These are phyloP conservation scores for Drosophila equinoxialis DNA, from an alignment of 1,140 invertebrate genomes.

Conservation along the genomic window DNA sequence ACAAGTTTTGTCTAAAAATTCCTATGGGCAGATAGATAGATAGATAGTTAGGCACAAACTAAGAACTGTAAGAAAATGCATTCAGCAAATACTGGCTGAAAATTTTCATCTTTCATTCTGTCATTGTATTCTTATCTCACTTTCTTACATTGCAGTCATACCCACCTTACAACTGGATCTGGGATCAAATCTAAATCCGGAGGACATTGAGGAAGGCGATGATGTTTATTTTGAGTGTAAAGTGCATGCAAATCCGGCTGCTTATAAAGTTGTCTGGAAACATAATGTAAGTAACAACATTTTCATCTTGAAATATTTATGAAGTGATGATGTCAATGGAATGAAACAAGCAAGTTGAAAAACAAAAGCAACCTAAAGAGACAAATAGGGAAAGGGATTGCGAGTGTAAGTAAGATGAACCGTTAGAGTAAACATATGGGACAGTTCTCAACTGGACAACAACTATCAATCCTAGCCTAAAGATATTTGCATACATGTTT, in stretches of 20 bases:
- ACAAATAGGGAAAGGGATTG: no score
- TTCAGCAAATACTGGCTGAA: constrained; percentile 35
- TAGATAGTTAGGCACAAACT: constrained; percentile 27
- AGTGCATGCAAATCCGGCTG: constrained; percentile 91
- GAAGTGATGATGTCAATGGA: constrained; percentile 6
- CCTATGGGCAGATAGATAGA: constrained; percentile 41
- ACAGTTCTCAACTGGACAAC: not conserved
- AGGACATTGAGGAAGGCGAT: constrained; percentile 94
- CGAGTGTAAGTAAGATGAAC: not conserved
- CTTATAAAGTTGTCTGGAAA: constrained; percentile 95
- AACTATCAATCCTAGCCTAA: not conserved
- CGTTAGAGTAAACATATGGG: not conserved
- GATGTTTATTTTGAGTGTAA: constrained; percentile 96
- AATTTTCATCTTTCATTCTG: constrained; percentile 13
- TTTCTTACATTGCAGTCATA: constrained; percentile 86
- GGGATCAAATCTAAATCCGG: constrained; percentile 92
- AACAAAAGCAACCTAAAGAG: not conserved
- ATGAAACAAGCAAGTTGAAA: not conserved
- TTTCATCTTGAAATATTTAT: constrained; percentile 52
- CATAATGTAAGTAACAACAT: constrained; percentile 91
- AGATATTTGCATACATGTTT: not conserved
- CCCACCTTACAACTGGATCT: constrained; percentile 89
- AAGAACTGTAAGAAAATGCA: constrained; percentile 38
- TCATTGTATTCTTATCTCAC: not conserved
- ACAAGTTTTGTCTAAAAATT: constrained; percentile 51